Evolutionary conservation across 2,888 invertebrate genomes (phyloP).

Genomic region (Noctua janthina): DNA sequence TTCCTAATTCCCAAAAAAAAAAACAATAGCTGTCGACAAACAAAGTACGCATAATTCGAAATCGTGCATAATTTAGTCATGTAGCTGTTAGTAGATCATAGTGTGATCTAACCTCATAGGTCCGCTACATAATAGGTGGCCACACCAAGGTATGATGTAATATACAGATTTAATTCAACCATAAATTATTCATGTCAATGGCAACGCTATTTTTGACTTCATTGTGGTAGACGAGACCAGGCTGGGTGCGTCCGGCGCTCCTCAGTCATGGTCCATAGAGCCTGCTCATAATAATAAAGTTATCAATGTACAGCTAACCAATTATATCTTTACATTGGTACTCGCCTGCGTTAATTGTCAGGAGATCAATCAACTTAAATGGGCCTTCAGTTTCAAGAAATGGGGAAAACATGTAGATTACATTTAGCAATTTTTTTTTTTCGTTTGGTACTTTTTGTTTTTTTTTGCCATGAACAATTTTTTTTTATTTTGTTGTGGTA

Average conservation of each 20-base stretch:
- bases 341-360: not conserved
- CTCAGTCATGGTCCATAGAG: conserved; percentile 63
- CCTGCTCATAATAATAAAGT: conserved; percentile 19
- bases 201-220: conserved; percentile 63
- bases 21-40: not conserved
- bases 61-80: not conserved
- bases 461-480: not conserved
- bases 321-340: conserved; percentile 11
- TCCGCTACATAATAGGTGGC: conserved; percentile 11
- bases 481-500: too few species aligned
- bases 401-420: not conserved
- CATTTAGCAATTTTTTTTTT: not conserved
- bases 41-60: not conserved
- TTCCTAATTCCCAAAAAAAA: not conserved
- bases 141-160: conserved; percentile 61
- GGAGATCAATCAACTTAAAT: not conserved
- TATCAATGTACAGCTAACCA: conserved; percentile 39
- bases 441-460: not conserved
- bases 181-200: conserved; percentile 68
- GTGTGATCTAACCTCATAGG: not conserved
- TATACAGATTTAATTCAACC: conserved; percentile 52
- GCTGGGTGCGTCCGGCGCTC: conserved; percentile 64
- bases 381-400: not conserved
- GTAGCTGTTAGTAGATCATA: not conserved
- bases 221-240: conserved; percentile 58